Conservation (phyloP, 2,113 vertebrate genomes). For the Ancistrus triradiatus region DNA sequence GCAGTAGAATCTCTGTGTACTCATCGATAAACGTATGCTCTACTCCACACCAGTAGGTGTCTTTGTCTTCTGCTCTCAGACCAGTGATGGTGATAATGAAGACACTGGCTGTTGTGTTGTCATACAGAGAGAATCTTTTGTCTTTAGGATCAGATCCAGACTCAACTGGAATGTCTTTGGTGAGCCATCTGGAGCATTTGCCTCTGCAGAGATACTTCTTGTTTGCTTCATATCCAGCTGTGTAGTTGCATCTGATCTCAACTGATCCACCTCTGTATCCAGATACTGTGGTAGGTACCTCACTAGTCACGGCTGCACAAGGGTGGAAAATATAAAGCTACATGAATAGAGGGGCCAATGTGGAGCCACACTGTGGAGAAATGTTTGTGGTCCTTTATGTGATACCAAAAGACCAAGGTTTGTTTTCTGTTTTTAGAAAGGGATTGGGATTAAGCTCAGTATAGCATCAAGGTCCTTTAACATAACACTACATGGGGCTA, state of each 20-base stretch:
- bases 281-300: background rate
- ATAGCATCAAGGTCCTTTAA: too few species aligned
- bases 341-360: too few species aligned
- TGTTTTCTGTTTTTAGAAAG: too few species aligned
- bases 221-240: background rate
- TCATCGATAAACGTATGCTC: background rate
- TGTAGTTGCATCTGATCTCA: conserved; percentile 45
- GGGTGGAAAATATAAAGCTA: too few species aligned
- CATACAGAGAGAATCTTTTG: conserved; percentile 47
- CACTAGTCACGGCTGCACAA: background rate
- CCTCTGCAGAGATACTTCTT: conserved; percentile 16
- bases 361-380: too few species aligned
- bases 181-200: conserved; percentile 4
- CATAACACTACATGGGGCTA: too few species aligned
- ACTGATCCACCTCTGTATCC: conserved; percentile 48
- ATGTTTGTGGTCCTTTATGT: too few species aligned
- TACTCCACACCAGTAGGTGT: conserved; percentile 50
- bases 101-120: background rate
- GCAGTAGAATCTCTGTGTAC: conserved; percentile 45
- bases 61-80: conserved; percentile 40
- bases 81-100: conserved; percentile 54
- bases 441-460: too few species aligned
- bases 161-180: background rate
- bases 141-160: conserved; percentile 21
- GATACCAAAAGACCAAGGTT: too few species aligned